Evolutionary conservation across 1,140 invertebrate species (phyloP).

Genomic region (Apolygus lucorum): DNA sequence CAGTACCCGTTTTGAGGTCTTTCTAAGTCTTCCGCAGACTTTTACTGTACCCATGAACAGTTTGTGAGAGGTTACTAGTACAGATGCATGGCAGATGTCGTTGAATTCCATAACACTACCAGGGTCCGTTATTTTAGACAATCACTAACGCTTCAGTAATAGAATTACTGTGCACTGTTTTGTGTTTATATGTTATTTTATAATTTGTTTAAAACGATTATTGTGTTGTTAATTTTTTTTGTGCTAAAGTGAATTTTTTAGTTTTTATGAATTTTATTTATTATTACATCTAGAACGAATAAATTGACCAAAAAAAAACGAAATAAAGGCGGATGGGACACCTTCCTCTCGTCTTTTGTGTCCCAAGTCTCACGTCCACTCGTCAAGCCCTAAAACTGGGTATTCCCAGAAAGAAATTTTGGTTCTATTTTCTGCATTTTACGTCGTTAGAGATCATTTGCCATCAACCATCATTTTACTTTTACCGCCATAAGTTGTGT

Average conservation of each 20-base stretch:
- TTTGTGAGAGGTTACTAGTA: too few species aligned
- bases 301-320: neutral
- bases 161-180: slow-evolving; percentile 20
- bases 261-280: slow-evolving; percentile 11
- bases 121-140: slow-evolving; percentile 7
- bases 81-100: neutral
- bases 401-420: too few species aligned
- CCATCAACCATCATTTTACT: too few species aligned
- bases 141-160: slow-evolving; percentile 20
- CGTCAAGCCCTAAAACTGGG: too few species aligned
- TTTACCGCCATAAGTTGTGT: neutral
- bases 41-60: too few species aligned
- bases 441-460: too few species aligned
- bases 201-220: slow-evolving; percentile 14
- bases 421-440: too few species aligned
- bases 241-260: neutral
- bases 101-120: neutral
- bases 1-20: too few species aligned
- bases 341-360: slow-evolving; percentile 35
- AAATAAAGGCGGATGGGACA: slow-evolving; percentile 33
- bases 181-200: slow-evolving; percentile 20
- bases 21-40: too few species aligned
- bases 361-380: neutral
- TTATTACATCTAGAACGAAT: too few species aligned
- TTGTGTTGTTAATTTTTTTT: slow-evolving; percentile 8